Evolutionary conservation across 2,888 invertebrate species (phyloP), one percentile per base, ranked within the genome.

Genomic region (Chymomyza procnemis): DNA sequence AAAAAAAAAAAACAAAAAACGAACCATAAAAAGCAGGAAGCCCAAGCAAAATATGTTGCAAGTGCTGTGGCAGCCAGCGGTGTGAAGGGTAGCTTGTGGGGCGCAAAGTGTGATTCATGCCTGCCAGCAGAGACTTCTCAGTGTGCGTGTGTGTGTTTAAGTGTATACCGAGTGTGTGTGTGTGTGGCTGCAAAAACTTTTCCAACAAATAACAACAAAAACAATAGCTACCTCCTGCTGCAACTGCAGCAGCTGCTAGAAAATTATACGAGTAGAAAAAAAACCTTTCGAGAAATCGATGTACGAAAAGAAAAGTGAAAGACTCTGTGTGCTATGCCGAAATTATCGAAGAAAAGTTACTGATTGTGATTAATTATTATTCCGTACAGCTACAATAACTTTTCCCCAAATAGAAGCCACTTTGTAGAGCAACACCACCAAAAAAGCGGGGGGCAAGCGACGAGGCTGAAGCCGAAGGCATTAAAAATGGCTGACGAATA

Each of bases 401-500:
- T 76, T n/a, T n/a, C n/a, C 71, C 56, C 67, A 66, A 48, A 61
- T 55, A 69, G 64, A 50, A 16, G 57, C 41, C 9, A 54, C 16
- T 54, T 19, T 19, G 19, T 16, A 50, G 50, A 18, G 8, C 9
- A 4, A 22, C 22, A 4, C 6, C 6, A 8, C 26, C 4, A 26
- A 8, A 8, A 8, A 26, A 4, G 26, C 8, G 6, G 26, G 4
- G 65, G 16, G 58, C 58, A 60, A 52, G 50, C 56, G 61, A 61
- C n/a, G 70, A 59, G 77, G 59, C 48, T 50, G n/a, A 41, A 67
- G 67, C 71, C 56, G 30, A 62, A 76, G 67, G 69, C 87, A 71
- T 61, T 75, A 74, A 87, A 85, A 79, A 90, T 90, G 90, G 90
- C 88, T 76, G 90, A 90, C 74, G 88, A 89, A 75, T 89, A 83